Conservation (phyloP, 2,888 invertebrate species). For the Yponomeuta evonymella region DNA sequence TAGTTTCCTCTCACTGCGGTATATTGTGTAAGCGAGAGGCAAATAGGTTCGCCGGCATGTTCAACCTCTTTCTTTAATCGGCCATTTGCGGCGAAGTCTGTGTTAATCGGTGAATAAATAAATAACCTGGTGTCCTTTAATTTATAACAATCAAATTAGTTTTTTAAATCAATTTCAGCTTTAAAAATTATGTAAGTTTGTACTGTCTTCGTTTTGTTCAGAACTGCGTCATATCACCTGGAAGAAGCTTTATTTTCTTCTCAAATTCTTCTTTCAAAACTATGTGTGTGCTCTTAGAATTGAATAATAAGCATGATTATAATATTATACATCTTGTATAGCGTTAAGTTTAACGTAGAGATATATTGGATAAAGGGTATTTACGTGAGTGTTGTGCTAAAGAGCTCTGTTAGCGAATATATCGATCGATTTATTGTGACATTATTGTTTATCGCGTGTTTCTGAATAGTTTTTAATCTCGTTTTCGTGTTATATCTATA, state of each 20-base stretch:
- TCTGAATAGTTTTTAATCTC: conserved; percentile 1
- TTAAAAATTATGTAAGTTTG: not conserved
- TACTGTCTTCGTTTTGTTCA: not conserved
- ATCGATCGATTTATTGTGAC: conserved; percentile 5
- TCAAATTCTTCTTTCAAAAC: no score
- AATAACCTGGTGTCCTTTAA: no score
- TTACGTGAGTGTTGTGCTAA: conserved; percentile 17
- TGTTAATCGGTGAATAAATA: no score
- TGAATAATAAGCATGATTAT: conserved; percentile 3
- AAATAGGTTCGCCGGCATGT: no score
- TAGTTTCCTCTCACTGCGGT: no score
- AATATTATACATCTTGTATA: conserved; percentile 1
- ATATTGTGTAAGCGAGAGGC: no score
- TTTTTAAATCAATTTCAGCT: not conserved
- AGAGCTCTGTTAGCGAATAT: conserved; percentile 16
- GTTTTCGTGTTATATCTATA: not conserved
- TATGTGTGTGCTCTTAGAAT: not conserved
- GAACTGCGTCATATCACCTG: not conserved
- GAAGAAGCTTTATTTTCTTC: no score
- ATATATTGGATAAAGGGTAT: conserved; percentile 18
- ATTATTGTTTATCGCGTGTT: conserved; percentile 11
- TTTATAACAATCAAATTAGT: no score
- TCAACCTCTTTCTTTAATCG: no score
- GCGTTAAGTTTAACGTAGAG: conserved; percentile 12
- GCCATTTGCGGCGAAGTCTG: no score